Conservation (phyloP, 1,140 invertebrate genomes). For the Whitmania pigra region DNA sequence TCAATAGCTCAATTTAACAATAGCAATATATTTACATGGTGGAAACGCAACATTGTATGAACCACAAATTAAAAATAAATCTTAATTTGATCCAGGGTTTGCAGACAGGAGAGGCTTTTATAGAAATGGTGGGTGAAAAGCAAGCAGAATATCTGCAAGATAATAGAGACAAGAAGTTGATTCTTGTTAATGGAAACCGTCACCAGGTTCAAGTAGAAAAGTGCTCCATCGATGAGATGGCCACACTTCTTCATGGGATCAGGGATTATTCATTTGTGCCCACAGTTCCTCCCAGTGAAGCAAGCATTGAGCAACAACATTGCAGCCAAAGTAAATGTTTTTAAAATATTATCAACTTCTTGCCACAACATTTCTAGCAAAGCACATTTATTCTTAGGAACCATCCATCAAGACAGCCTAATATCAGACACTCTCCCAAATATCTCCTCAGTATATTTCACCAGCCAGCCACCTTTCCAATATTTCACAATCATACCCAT, state of each 20-base stretch:
- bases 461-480: too few species aligned
- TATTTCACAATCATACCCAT: too few species aligned
- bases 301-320: too few species aligned
- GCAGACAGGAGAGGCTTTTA: neutral
- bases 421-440: too few species aligned
- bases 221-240: neutral
- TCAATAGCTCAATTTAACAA: neutral
- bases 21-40: neutral
- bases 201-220: neutral
- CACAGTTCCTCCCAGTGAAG: too few species aligned
- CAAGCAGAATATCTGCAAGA: neutral
- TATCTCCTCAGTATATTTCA: too few species aligned
- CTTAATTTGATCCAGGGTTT: neutral
- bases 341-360: too few species aligned
- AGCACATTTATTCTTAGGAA: too few species aligned
- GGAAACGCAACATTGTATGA: neutral
- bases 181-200: neutral
- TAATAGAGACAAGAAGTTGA: conserved; percentile 9
- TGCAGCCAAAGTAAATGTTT: too few species aligned
- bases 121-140: conserved; percentile 10
- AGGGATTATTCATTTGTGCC: too few species aligned
- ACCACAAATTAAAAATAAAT: neutral
- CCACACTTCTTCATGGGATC: neutral
- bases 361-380: too few species aligned
- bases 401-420: too few species aligned